Conservation (phyloP, 2,113 vertebrate species). For the Halcyon malimbica region DNA sequence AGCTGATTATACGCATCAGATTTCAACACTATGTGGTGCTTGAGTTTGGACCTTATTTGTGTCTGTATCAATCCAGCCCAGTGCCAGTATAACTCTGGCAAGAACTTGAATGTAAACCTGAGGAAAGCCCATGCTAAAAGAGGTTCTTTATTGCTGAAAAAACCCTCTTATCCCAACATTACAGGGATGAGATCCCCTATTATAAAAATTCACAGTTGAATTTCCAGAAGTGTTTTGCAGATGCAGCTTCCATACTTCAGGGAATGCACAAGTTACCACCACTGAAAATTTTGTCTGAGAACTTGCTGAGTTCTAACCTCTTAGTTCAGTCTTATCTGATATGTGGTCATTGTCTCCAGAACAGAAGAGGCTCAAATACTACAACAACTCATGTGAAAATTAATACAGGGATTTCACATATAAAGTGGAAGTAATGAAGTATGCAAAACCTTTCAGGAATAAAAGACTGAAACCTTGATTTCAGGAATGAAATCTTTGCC, state of each 20-base stretch:
- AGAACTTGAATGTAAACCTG: neutral
- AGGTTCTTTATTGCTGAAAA: neutral
- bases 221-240: neutral
- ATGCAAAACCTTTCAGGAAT: conserved; percentile 6
- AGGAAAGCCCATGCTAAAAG: neutral
- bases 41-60: neutral
- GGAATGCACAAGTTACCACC: neutral
- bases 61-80: neutral
- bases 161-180: neutral
- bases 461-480: neutral
- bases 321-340: neutral
- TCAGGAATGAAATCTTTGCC: neutral
- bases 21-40: neutral
- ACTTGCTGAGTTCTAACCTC: neutral
- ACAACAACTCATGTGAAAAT: neutral
- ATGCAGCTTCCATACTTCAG: neutral
- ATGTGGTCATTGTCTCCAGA: neutral
- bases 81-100: neutral
- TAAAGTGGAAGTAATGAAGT: conserved; percentile 9
- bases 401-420: conserved; percentile 10
- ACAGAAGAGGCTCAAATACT: neutral
- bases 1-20: neutral
- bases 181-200: neutral
- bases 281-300: neutral
- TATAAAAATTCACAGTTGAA: neutral